Percentiles rank a stretch among this genome's conserved stretches.
These are phyloP conservation scores for Oophaga sylvatica DNA, from an alignment of 2,797 vertebrate species.

Conservation along the genomic window DNA sequence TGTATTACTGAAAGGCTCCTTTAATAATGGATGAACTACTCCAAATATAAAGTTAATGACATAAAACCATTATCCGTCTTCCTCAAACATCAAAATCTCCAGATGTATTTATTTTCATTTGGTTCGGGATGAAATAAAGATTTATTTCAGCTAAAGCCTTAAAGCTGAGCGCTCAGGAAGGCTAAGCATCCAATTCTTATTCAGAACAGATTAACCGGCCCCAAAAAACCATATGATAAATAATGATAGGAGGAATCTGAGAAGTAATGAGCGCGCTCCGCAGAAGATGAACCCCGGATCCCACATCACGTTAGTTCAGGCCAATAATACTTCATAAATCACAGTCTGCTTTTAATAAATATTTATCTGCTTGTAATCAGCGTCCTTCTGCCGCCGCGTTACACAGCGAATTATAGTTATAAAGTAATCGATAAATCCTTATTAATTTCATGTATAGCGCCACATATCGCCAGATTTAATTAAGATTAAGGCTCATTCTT, in stretches of 20 bases:
- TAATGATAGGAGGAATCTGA: conserved; percentile 73
- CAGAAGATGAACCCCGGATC: conserved; percentile 75
- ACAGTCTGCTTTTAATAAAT: conserved; percentile 75
- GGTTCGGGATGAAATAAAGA: conserved; percentile 19
- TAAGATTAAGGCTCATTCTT: conserved; percentile 73
- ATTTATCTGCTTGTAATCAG: conserved; percentile 78
- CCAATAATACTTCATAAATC: conserved; percentile 75
- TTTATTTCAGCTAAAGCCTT: neutral
- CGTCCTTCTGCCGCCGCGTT: conserved; percentile 67
- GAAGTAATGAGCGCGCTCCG: conserved; percentile 74
- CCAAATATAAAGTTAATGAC: neutral
- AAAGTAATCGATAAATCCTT: conserved; percentile 74
- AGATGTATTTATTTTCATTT: neutral
- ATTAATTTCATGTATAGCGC: conserved; percentile 68
- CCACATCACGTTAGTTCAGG: conserved; percentile 77
- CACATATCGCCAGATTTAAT: conserved; percentile 72
- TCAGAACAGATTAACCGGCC: conserved; percentile 76
- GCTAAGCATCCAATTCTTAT: conserved; percentile 71
- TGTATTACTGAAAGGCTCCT: neutral
- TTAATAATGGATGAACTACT: neutral
- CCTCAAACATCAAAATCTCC: neutral
- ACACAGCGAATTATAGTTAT: conserved; percentile 74
- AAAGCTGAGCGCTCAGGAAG: conserved; percentile 8
- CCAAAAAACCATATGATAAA: conserved; percentile 71
- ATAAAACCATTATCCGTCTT: neutral